Evolutionary conservation across 2,888 invertebrate genomes (phyloP), one percentile per base, ranked within the genome.

Genomic region (Branchipolynoe longqiensis): DNA sequence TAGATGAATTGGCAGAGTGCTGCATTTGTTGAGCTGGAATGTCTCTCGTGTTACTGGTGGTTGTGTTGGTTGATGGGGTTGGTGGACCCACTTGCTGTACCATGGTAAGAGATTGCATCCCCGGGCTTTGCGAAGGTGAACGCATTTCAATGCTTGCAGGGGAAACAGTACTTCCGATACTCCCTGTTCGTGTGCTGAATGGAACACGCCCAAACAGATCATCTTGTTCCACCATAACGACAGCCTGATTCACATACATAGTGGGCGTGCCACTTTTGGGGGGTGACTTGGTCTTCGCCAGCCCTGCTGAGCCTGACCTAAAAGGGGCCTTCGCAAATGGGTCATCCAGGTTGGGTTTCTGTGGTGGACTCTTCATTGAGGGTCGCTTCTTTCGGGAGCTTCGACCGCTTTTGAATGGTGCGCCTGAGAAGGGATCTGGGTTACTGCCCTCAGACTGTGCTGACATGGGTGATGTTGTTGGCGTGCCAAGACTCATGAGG

Each of bases 131-230:
- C 25, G 85, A 84, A 4, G 85, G 58, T 0, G 87, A 87, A 4
- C 84, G 84, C 84, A 85, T 85, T 25, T 82, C 85, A 6, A 85
- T 62, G 38, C 64, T 40, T 25, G 58, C 73, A 14, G 87, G 87
- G 14, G 87, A 87, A 6, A 86, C 41, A 54, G 83, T 78, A 25
- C 41, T 54, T 14, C 78, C 78, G 31, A 78, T 54, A 18, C 78
- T 48, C 3, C 78, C 48, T 18, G 48, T 48, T 2, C 78, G 48
- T 8, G 41, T n/a, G 36, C 62, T 83, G 88, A 92, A 92, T 58
- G 92, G 92, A n/a, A 91, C 91, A 87, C 90, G 91, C 18, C 91
- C 90, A 89, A 92, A 92, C 6, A 91, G 28, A 33, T 78, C 88
- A 36, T 84, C 84, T 33, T 58, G 48, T 31, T 85, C 85, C n/a